phyloP scores from a whole-genome alignment of 2,888 invertebrate species.

The Leptopilina drosophilae region DNA sequence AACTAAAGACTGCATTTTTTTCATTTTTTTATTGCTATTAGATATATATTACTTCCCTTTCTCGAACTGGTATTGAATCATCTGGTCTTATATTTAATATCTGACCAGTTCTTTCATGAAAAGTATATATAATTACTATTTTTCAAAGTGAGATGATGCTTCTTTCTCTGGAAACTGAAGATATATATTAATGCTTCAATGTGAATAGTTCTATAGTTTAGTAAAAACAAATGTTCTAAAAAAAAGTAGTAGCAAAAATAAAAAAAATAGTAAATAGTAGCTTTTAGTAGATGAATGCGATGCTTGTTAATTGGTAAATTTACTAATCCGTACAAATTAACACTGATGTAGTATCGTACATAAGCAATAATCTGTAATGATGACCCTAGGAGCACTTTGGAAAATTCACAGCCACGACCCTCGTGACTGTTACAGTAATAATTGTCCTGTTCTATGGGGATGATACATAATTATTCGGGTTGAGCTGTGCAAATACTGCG shows the following conservation, averaged over 20 bases:
- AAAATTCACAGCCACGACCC: conserved; percentile 68
- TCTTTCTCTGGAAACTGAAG: neutral
- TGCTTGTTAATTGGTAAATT: no score
- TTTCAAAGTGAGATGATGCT: neutral
- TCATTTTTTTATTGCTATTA: conserved; percentile 17
- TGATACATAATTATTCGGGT: conserved; percentile 65
- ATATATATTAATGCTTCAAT: no score
- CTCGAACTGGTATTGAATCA: conserved; percentile 10
- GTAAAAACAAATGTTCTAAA: no score
- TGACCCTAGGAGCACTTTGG: conserved; percentile 42
- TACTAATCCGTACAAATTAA: no score
- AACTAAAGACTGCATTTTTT: neutral
- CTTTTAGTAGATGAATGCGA: no score
- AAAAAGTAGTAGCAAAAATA: no score
- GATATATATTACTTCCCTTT: conserved; percentile 29
- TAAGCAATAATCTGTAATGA: neutral
- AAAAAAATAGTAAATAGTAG: no score
- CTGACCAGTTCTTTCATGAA: conserved; percentile 37
- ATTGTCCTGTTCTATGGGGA: conserved; percentile 68
- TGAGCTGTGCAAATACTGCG: conserved; percentile 74
- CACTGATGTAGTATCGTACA: no score
- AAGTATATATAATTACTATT: neutral
- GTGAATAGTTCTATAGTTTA: no score
- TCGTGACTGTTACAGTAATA: conserved; percentile 65
- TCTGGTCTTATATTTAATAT: conserved; percentile 26